Evolutionary conservation across 2,113 vertebrate species (phyloP).

Genomic region (Lichenostomus cassidix): DNA sequence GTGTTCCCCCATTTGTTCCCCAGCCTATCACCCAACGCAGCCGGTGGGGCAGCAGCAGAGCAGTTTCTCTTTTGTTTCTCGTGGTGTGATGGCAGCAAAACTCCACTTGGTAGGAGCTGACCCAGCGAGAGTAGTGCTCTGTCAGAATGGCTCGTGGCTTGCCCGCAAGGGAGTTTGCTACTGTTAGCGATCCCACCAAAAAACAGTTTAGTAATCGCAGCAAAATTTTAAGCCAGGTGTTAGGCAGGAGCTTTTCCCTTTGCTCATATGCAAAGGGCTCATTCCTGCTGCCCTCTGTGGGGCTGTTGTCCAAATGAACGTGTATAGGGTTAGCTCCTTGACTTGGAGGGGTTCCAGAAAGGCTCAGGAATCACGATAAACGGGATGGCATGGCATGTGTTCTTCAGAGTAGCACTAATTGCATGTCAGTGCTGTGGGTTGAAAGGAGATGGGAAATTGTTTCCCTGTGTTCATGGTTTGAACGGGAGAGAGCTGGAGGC

Average conservation of each 20-base stretch:
- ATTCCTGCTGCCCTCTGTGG: not conserved
- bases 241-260: rapidly evolving
- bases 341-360: not conserved
- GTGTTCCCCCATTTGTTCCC: rapidly evolving
- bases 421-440: rapidly evolving
- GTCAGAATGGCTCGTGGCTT: not conserved
- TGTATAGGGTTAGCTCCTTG: not conserved
- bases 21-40: rapidly evolving
- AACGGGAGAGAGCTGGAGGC: not conserved
- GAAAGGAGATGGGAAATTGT: not conserved
- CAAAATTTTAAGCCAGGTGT: not conserved
- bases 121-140: not conserved
- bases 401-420: not conserved
- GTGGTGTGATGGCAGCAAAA: not conserved
- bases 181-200: rapidly evolving
- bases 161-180: not conserved
- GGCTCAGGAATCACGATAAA: not conserved
- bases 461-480: not conserved
- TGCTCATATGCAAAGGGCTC: rapidly evolving
- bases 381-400: not conserved
- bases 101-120: rapidly evolving
- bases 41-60: not conserved
- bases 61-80: not conserved
- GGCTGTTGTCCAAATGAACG: not conserved
- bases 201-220: rapidly evolving